Conservation (phyloP, 2,113 vertebrate species). For the Amazona guildingii region DNA sequence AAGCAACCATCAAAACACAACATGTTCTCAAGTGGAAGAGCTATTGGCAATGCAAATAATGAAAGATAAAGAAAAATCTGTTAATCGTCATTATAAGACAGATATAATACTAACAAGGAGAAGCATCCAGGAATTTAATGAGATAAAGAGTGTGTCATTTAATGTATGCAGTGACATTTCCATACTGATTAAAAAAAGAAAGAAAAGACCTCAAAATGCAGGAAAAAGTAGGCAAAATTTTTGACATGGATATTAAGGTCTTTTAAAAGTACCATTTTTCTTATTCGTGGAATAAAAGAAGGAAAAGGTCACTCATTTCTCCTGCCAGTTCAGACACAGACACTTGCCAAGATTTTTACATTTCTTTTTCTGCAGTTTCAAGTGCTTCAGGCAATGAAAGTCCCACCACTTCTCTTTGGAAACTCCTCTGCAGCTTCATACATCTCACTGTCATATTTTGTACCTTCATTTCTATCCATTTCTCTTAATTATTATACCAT, state of each 20-base stretch:
- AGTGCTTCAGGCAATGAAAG: background rate
- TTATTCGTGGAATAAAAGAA: constrained; percentile 40
- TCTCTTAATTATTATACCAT: background rate
- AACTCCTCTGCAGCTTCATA: background rate
- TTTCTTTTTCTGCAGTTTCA: background rate
- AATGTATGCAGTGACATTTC: constrained; percentile 57
- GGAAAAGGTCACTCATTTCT: constrained; percentile 36
- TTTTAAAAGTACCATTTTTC: background rate
- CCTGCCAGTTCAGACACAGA: constrained; percentile 10
- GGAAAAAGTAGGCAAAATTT: constrained; percentile 6
- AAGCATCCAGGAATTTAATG: constrained; percentile 1
- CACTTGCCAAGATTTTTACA: background rate
- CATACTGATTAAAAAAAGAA: background rate
- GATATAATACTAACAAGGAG: constrained; percentile 6
- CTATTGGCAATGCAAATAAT: background rate
- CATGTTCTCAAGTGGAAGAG: background rate
- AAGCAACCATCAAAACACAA: background rate
- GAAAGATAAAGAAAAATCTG: constrained; percentile 29
- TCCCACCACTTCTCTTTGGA: background rate
- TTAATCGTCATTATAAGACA: background rate
- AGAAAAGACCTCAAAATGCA: constrained; percentile 15
- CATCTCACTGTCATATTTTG: background rate
- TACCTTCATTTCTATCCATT: background rate
- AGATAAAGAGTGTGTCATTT: background rate
- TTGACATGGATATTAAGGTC: constrained; percentile 28